Evolutionary conservation across 2,797 vertebrate genomes (phyloP).

Genomic region (Pogoniulus pusillus): DNA sequence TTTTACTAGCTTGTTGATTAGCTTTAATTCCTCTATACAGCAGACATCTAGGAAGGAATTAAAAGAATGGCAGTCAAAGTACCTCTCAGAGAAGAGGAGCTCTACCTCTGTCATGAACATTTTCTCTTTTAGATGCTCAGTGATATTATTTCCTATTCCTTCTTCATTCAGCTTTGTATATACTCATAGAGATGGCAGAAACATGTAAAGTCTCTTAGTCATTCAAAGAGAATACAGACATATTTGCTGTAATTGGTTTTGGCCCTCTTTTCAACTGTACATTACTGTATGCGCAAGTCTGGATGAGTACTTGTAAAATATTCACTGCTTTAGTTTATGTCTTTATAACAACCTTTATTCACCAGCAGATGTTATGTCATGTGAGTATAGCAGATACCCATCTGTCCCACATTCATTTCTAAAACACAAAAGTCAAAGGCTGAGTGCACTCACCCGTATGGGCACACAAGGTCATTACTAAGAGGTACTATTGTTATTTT

Average conservation of each 20-base stretch:
- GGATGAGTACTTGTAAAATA: background rate
- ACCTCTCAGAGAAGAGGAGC: background rate
- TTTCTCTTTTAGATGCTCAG: background rate
- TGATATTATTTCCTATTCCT: background rate
- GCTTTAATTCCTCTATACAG: background rate
- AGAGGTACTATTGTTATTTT: background rate
- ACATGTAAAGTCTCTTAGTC: background rate
- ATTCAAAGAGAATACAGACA: background rate
- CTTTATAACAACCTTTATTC: background rate
- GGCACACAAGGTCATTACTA: background rate
- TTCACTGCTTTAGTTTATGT: slow-evolving; percentile 3
- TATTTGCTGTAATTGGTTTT: background rate
- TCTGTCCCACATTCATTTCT: background rate
- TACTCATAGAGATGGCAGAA: background rate
- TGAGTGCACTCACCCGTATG: background rate
- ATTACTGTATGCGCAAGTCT: background rate
- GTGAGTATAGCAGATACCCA: background rate
- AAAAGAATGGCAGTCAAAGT: background rate
- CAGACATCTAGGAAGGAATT: background rate
- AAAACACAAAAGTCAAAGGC: slow-evolving; percentile 3
- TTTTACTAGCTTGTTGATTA: background rate
- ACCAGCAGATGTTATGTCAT: background rate
- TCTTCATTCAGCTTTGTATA: background rate
- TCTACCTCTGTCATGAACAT: background rate
- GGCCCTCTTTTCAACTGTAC: background rate